Base-by-base conservation (phyloP, 2,113 vertebrate genomes). In the Bufo bufo region DNA sequence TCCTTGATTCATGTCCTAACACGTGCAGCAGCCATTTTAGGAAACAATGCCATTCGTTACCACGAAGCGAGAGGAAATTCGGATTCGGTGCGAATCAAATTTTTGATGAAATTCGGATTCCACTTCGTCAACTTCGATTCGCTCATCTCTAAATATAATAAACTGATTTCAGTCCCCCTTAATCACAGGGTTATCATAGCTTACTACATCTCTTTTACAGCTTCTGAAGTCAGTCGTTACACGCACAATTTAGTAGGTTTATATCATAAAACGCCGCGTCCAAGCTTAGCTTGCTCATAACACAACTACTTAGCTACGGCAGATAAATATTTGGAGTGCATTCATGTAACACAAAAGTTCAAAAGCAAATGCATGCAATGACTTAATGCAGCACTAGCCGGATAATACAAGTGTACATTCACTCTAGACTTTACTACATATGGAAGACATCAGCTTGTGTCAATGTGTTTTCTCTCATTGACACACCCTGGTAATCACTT, bases 401-500 rank as follows among this genome's bases (percentile, higher is more conserved):
- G 77, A 78, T 23, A 78, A 78, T 77, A 75, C 47, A 78, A 78
- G n/a, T 54, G 50, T 23, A 54, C 50, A 54, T 78, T 78, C n/a
- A 75, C 56, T 78, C 77, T 78, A 78, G 20, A 54, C 17, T 50
- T 43, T 52, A 52, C 50, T 14, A 78, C 77, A 78, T 77, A 52
- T 78, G 77, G 77, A 78, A 56, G 47, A 33, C n/a, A 78, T 78
- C 50, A 56, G 47, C 19, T 52, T 52, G 72, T 77, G 20, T 78
- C 77, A 78, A 78, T 52, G 49, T 77, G 49, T 78, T 78, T 78
- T 50, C 43, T 75, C 72, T 23, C n/a, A 23, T 78, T 78, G 77
- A 78, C 77, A 78, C 77, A 78, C 77, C 77, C 77, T n/a, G 20
- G 72, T 75, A 77, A 78, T 78, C 49, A 56, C n/a, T 78, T 54